phyloP scores from a whole-genome alignment of 2,797 vertebrate genomes.

The Gymnopithys bicolor region DNA sequence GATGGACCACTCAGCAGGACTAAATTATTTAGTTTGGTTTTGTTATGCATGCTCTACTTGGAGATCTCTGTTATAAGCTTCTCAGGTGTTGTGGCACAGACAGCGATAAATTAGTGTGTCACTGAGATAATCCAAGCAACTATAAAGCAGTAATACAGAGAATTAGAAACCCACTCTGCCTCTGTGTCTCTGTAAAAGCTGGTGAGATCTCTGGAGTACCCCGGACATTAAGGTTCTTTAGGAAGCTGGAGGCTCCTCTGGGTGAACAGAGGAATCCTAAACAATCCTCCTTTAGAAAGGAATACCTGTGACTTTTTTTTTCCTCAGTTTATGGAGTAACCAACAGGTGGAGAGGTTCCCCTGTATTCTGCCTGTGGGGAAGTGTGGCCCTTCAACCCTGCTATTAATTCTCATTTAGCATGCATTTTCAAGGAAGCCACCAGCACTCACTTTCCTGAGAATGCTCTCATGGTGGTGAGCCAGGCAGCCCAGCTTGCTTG shows the following conservation, averaged over 20 bases:
- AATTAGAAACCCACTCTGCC: background rate
- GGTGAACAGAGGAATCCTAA: background rate
- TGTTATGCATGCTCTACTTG: background rate
- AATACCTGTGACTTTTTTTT: fast-evolving
- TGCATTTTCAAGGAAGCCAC: background rate
- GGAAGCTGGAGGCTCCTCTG: background rate
- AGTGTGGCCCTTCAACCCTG: fast-evolving
- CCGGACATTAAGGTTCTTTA: background rate
- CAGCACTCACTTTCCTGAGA: background rate
- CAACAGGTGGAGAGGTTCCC: fast-evolving
- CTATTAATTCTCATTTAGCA: background rate
- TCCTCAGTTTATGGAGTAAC: background rate
- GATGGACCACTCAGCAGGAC: background rate
- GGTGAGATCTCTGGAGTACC: background rate
- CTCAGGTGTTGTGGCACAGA: background rate
- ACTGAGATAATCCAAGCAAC: background rate
- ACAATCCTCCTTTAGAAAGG: background rate
- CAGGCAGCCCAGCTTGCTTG: background rate
- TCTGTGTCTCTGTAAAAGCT: background rate
- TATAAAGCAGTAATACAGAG: background rate
- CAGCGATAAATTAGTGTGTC: background rate
- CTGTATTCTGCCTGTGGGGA: background rate
- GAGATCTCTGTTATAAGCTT: background rate
- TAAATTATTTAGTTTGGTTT: background rate
- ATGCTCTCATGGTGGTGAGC: background rate